A percentile compares a stretch with the other conserved stretches of the same genome.
Conservation (phyloP, 2,888 invertebrate species). For the Drosophila austrosaltans region DNA sequence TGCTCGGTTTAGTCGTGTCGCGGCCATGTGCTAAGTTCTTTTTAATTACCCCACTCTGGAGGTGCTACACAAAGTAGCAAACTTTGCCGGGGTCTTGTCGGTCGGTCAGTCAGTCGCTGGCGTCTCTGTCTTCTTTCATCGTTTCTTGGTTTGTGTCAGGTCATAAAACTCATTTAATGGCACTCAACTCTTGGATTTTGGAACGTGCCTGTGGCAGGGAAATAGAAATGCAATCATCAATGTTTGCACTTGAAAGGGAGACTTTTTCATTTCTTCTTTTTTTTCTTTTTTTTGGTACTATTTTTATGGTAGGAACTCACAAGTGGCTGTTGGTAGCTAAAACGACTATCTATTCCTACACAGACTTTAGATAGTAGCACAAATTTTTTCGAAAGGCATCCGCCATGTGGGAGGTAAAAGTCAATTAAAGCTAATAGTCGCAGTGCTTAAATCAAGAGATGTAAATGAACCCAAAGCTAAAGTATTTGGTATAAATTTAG, state of each 20-base stretch:
- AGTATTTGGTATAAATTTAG: no score
- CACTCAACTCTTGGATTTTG: constrained; percentile 6
- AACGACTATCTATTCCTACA: background rate
- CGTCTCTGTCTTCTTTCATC: background rate
- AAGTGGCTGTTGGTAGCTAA: background rate
- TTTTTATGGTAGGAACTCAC: constrained; percentile 7
- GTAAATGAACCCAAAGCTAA: no score
- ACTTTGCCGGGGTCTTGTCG: background rate
- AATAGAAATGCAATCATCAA: constrained; percentile 10
- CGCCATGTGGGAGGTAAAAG: background rate
- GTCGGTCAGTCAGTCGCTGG: background rate
- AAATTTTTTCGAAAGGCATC: constrained; percentile 1
- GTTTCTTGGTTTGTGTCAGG: constrained; percentile 12
- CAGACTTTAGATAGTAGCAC: background rate
- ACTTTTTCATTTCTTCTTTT: background rate
- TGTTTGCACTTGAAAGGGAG: constrained; percentile 6
- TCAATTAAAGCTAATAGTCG: background rate
- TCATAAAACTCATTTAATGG: constrained; percentile 10
- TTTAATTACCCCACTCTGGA: constrained; percentile 60
- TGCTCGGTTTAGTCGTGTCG: constrained; percentile 42
- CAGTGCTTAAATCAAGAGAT: no score
- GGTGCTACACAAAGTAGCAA: constrained; percentile 1
- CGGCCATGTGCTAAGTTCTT: constrained; percentile 71
- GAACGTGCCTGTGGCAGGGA: constrained; percentile 16
- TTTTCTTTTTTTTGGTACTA: constrained; percentile 3